Evolutionary conservation across 2,888 invertebrate species (phyloP).

Genomic region (Epistrophe eligans): DNA sequence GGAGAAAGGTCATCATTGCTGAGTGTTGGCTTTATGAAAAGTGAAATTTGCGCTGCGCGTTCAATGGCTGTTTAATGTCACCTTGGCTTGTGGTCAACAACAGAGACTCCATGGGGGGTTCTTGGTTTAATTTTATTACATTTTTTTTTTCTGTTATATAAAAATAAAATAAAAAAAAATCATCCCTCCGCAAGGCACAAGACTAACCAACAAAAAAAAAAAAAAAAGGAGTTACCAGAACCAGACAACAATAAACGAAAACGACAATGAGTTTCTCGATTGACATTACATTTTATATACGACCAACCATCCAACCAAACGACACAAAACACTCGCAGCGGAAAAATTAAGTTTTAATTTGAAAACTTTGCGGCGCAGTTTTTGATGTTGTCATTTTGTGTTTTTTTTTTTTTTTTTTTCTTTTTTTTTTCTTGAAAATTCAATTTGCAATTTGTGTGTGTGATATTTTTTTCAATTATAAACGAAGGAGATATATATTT

Average conservation of each 20-base stretch:
- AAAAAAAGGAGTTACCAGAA: conserved; percentile 30
- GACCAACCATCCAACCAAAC: too few species aligned
- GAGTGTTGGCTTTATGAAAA: conserved; percentile 43
- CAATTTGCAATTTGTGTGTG: conserved; percentile 20
- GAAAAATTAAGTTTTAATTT: conserved; percentile 73
- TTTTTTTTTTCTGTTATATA: neutral
- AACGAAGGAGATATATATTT: neutral
- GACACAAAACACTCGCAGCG: conserved; percentile 50
- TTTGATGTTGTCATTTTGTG: conserved; percentile 24
- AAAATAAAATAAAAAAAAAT: neutral
- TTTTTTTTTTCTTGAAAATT: conserved; percentile 13
- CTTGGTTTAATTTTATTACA: conserved; percentile 41
- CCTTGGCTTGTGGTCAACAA: conserved; percentile 67
- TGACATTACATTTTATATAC: conserved; percentile 67
- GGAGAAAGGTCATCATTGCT: conserved; percentile 61
- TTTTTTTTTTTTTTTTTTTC: neutral
- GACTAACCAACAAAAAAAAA: neutral
- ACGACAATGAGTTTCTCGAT: conserved; percentile 49
- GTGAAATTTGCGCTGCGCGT: conserved; percentile 69
- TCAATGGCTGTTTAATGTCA: conserved; percentile 74
- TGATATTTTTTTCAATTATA: conserved; percentile 1
- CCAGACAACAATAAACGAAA: conserved; percentile 62
- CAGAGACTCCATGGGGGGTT: conserved; percentile 23
- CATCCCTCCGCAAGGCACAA: conserved; percentile 9
- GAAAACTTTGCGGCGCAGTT: conserved; percentile 62